These are phyloP conservation scores for Drosophila helvetica DNA, from an alignment of 2,888 invertebrate genomes.

Conservation along the genomic window DNA sequence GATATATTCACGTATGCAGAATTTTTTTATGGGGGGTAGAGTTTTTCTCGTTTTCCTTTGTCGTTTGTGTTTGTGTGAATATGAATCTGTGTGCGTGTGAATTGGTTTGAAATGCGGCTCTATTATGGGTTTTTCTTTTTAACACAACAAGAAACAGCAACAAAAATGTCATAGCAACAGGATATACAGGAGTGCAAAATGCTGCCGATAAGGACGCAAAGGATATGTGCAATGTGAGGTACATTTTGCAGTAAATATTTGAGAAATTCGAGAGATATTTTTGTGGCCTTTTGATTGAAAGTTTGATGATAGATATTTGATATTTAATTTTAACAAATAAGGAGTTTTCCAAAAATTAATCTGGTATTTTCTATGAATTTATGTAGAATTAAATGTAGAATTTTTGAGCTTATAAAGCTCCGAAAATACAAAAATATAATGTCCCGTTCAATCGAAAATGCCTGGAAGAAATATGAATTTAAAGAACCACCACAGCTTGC, in stretches of 20 bases:
- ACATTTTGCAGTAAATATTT: slow-evolving; percentile 6
- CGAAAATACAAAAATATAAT: no score
- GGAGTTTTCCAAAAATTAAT: no score
- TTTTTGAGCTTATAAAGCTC: no score
- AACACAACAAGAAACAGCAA: slow-evolving; percentile 13
- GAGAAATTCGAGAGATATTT: neutral
- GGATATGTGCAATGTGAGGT: slow-evolving; percentile 29
- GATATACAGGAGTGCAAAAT: slow-evolving; percentile 2
- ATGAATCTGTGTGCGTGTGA: slow-evolving; percentile 32
- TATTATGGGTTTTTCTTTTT: slow-evolving; percentile 25
- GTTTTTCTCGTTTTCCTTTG: neutral
- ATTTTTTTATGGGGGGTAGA: slow-evolving; percentile 24
- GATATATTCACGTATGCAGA: slow-evolving; percentile 17
- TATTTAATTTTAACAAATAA: no score
- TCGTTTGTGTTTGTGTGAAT: slow-evolving; percentile 7
- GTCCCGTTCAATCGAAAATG: no score
- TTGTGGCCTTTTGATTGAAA: neutral
- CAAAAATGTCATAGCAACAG: slow-evolving; percentile 21
- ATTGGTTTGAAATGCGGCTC: slow-evolving; percentile 40
- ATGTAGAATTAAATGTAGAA: no score
- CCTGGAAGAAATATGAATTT: no score
- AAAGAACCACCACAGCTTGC: no score
- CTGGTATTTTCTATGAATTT: no score
- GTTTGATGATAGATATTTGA: neutral
- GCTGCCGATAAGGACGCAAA: slow-evolving; percentile 24